Conservation (phyloP, 2,113 vertebrate species). For the Scomber colias region DNA sequence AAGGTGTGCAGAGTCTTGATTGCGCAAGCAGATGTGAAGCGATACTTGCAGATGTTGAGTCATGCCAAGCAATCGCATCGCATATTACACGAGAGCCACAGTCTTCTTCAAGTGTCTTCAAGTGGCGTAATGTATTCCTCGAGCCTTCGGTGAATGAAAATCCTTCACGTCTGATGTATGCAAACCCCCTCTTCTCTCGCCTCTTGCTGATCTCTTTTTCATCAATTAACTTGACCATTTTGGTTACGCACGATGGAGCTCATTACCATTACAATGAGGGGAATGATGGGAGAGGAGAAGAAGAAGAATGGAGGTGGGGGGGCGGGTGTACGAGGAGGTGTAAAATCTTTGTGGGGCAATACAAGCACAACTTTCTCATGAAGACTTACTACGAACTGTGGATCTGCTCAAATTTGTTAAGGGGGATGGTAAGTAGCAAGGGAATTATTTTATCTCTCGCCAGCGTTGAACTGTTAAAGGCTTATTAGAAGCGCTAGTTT, state of each 20-base stretch:
- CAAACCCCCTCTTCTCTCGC: slow-evolving; percentile 40
- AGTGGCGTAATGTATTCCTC: slow-evolving; percentile 36
- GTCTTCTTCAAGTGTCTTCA: neutral
- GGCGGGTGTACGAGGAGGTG: neutral
- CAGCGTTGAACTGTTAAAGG: neutral
- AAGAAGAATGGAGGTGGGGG: neutral
- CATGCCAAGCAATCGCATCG: slow-evolving; percentile 1
- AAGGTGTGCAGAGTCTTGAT: neutral
- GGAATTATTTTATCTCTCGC: slow-evolving; percentile 26
- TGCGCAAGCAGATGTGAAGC: neutral
- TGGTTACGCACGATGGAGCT: slow-evolving; percentile 60
- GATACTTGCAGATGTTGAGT: neutral
- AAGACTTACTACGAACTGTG: slow-evolving; percentile 12
- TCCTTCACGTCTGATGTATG: slow-evolving; percentile 59
- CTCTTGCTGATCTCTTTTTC: slow-evolving; percentile 62
- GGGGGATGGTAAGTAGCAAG: slow-evolving; percentile 22
- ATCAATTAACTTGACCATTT: slow-evolving; percentile 72
- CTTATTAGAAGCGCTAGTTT: neutral
- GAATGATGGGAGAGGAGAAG: slow-evolving; percentile 36
- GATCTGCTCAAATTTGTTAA: slow-evolving; percentile 32
- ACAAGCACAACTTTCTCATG: slow-evolving; percentile 63
- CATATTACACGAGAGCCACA: neutral
- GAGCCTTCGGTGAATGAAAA: slow-evolving; percentile 38
- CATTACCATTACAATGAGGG: slow-evolving; percentile 77
- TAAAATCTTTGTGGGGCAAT: slow-evolving; percentile 33